phyloP scores from a whole-genome alignment of 2,888 invertebrate genomes.

The Volucella inflata region DNA sequence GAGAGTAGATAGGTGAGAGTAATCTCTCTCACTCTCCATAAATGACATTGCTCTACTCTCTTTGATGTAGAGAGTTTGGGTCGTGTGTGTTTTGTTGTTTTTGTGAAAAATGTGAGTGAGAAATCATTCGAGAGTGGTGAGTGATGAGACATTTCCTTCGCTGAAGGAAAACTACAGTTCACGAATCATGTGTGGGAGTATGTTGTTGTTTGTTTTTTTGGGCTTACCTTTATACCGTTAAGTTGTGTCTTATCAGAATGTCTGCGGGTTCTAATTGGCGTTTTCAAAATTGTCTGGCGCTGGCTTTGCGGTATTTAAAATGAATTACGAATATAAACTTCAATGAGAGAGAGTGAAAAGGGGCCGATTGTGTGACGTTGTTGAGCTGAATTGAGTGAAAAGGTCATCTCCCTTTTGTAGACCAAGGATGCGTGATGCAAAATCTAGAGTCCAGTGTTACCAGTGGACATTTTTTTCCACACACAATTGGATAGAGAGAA shows the following conservation, averaged over 20 bases:
- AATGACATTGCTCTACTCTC: background rate
- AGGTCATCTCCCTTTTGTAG: constrained; percentile 51
- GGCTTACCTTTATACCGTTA: background rate
- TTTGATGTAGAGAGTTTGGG: background rate
- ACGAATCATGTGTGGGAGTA: constrained; percentile 1
- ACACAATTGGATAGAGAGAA: constrained; percentile 11
- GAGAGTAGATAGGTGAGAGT: constrained; percentile 24
- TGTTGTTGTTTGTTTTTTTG: background rate
- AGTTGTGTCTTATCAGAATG: constrained; percentile 34
- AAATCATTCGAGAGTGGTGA: background rate
- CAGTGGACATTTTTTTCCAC: background rate
- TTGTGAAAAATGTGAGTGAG: constrained; percentile 19
- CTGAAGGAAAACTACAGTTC: constrained; percentile 1
- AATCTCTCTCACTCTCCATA: background rate
- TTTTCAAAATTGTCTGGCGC: background rate
- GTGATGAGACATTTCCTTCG: constrained; percentile 13
- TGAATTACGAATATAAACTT: background rate
- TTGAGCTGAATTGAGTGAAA: constrained; percentile 11
- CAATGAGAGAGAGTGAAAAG: background rate
- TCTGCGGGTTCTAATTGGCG: constrained; percentile 28
- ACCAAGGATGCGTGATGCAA: constrained; percentile 25
- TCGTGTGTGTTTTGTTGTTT: constrained; percentile 9
- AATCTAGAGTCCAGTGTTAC: constrained; percentile 33
- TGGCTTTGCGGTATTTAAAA: background rate
- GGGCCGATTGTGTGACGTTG: background rate